Evolutionary conservation across 2,113 vertebrate genomes (phyloP).

Genomic region (Triplophysa tibetana): DNA sequence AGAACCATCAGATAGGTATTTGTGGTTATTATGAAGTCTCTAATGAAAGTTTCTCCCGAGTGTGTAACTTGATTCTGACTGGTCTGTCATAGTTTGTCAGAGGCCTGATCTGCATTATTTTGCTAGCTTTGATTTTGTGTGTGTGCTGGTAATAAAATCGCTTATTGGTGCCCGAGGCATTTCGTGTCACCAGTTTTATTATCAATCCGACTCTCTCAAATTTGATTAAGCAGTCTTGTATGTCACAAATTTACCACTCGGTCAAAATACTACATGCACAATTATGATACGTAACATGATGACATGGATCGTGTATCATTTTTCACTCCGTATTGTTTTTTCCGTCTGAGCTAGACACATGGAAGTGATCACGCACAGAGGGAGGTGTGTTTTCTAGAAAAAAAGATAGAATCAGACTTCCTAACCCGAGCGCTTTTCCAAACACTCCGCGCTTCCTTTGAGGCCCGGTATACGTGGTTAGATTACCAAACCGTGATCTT

Average conservation of each 20-base stretch:
- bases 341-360: slow-evolving; percentile 62
- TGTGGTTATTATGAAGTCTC: too few relatives aligned
- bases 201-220: slow-evolving; percentile 15
- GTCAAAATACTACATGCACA: slow-evolving; percentile 54
- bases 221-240: slow-evolving; percentile 47
- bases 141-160: too few relatives aligned
- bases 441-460: slow-evolving; percentile 46
- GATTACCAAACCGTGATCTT: slow-evolving; percentile 50
- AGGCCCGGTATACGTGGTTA: slow-evolving; percentile 42
- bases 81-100: too few relatives aligned
- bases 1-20: too few relatives aligned
- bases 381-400: slow-evolving; percentile 59
- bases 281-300: slow-evolving; percentile 64
- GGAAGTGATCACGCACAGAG: slow-evolving; percentile 70
- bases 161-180: neutral
- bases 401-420: slow-evolving; percentile 56
- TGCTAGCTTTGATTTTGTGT: too few relatives aligned
- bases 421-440: slow-evolving; percentile 59
- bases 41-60: too few relatives aligned
- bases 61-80: too few relatives aligned
- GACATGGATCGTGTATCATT: slow-evolving; percentile 62
- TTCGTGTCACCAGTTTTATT: slow-evolving; percentile 2
- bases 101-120: too few relatives aligned
- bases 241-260: slow-evolving; percentile 53
- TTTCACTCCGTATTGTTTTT: slow-evolving; percentile 64